Evolutionary conservation across 2,113 vertebrate genomes (phyloP).

Genomic region (Coturnix japonica): DNA sequence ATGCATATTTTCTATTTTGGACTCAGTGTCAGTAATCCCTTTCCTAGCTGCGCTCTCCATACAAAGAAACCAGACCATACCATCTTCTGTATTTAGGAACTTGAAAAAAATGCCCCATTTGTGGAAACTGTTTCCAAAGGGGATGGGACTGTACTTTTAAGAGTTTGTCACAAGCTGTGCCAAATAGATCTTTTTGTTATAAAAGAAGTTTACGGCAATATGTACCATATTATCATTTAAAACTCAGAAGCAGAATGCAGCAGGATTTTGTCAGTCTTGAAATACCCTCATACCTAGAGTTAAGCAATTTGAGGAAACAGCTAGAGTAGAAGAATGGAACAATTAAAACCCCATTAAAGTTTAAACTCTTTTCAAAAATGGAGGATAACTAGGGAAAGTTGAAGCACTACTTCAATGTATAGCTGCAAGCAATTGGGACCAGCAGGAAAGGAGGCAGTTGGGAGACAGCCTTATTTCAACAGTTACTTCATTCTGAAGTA

Average conservation of each 20-base stretch:
- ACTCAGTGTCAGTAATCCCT: neutral
- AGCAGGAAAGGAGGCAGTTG: neutral
- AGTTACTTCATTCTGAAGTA: neutral
- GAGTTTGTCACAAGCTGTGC: neutral
- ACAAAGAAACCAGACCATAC: neutral
- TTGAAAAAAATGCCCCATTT: neutral
- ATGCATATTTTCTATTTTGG: neutral
- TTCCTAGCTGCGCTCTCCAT: neutral
- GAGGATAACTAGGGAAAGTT: constrained; percentile 13
- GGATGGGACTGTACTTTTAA: neutral
- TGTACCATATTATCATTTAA: neutral
- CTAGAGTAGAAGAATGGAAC: constrained; percentile 20
- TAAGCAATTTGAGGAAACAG: constrained; percentile 17
- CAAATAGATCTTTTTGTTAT: neutral
- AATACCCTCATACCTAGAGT: neutral
- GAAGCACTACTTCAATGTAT: constrained; percentile 18
- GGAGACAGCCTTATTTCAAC: neutral
- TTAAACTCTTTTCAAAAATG: constrained; percentile 22
- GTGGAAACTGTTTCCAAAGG: neutral
- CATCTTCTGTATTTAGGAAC: neutral
- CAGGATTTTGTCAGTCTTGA: neutral
- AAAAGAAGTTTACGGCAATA: neutral
- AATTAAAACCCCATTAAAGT: constrained; percentile 57
- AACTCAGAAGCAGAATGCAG: neutral
- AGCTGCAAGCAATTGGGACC: constrained; percentile 1